A percentile compares a stretch with the other conserved stretches of the same genome.
Conservation (phyloP, 1,140 invertebrate species). For the Cydia pomonella region DNA sequence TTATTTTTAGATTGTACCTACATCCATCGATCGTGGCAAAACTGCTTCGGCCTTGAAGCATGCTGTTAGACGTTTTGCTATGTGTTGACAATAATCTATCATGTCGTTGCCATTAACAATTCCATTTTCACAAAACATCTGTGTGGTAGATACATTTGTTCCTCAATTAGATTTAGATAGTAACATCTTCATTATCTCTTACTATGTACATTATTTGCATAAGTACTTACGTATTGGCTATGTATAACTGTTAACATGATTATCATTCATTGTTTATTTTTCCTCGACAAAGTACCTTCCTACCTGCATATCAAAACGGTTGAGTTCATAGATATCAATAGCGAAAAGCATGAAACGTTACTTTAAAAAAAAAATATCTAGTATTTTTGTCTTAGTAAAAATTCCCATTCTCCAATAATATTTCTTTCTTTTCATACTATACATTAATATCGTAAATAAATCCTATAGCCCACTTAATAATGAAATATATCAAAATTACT, state of each 20-base stretch:
- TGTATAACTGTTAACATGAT: not conserved
- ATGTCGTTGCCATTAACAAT: conserved; percentile 5
- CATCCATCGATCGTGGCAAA: conserved; percentile 22
- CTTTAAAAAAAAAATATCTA: not conserved
- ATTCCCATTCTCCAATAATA: conserved; percentile 66
- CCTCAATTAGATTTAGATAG: conserved; percentile 54
- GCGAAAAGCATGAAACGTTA: conserved; percentile 18
- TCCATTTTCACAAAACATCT: conserved; percentile 12
- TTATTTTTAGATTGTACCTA: conserved; percentile 29
- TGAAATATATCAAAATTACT: conserved; percentile 26
- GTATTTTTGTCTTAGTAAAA: conserved; percentile 32
- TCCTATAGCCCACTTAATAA: not conserved
- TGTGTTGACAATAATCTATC: conserved; percentile 14
- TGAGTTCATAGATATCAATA: conserved; percentile 13
- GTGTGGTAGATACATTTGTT: conserved; percentile 39
- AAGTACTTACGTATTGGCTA: not conserved
- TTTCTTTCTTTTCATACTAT: conserved; percentile 47
- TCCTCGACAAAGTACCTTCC: not conserved
- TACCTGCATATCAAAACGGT: conserved; percentile 1
- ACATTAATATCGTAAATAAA: not conserved
- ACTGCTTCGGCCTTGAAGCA: conserved; percentile 34
- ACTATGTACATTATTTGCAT: conserved; percentile 15
- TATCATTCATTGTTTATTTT: conserved; percentile 15
- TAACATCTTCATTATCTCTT: not conserved
- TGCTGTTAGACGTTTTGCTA: conserved; percentile 34